These are phyloP conservation scores for Apotomis capreana DNA, from an alignment of 2,888 invertebrate genomes.

Conservation along the genomic window DNA sequence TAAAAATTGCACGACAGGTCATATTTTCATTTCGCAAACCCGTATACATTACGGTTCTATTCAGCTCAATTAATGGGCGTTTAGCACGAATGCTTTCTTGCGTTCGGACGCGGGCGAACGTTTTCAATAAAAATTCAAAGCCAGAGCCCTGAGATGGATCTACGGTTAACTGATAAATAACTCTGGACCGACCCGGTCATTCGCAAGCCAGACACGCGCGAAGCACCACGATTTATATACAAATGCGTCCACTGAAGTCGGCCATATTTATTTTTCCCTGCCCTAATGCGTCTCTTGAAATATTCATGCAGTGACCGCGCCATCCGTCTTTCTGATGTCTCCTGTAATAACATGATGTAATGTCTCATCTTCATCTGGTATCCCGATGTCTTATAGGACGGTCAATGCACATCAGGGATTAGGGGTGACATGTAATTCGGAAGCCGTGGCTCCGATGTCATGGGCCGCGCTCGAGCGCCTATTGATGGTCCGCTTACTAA, in stretches of 20 bases:
- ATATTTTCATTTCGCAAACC: slow-evolving; percentile 40
- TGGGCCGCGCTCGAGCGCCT: slow-evolving; percentile 13
- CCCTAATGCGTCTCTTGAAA: slow-evolving; percentile 79
- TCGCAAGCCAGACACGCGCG: slow-evolving; percentile 72
- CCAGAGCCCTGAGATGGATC: slow-evolving; percentile 62
- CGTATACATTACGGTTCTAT: slow-evolving; percentile 39
- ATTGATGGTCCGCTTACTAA: slow-evolving; percentile 16
- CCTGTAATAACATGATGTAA: slow-evolving; percentile 69
- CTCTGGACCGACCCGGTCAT: slow-evolving; percentile 57
- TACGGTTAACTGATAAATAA: slow-evolving; percentile 73
- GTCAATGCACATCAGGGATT: slow-evolving; percentile 31
- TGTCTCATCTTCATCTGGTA: slow-evolving; percentile 51
- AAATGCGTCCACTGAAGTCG: slow-evolving; percentile 75
- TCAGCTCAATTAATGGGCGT: slow-evolving; percentile 37
- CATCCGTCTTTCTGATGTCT: slow-evolving; percentile 75
- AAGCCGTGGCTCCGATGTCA: slow-evolving; percentile 2
- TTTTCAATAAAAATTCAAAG: slow-evolving; percentile 70
- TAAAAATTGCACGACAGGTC: slow-evolving; percentile 41
- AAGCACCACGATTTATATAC: slow-evolving; percentile 77
- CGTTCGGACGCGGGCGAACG: slow-evolving; percentile 40
- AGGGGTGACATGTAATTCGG: slow-evolving; percentile 28
- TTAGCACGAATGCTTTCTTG: slow-evolving; percentile 37
- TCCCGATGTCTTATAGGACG: slow-evolving; percentile 21
- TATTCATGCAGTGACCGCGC: slow-evolving; percentile 78
- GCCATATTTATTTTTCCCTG: slow-evolving; percentile 79